Evolutionary conservation across 2,113 vertebrate species (phyloP), one percentile per base, ranked within the genome.

Genomic region (Arvicanthis niloticus): DNA sequence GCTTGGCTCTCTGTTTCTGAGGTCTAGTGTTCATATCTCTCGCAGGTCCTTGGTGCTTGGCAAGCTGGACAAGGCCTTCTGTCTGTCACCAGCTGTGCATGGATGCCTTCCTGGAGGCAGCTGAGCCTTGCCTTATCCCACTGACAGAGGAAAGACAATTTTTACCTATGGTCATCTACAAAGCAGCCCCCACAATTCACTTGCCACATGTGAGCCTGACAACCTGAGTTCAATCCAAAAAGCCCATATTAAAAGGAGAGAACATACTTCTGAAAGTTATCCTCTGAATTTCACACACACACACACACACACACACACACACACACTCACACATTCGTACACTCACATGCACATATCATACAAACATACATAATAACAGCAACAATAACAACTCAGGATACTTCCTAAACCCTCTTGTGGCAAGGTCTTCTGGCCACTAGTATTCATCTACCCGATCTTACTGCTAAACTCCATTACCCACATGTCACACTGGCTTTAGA

Each of bases 391-490:
- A 84, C 24, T 84, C 29, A 40, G 24, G 58, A 31, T 65, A 29
- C n/a, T 84, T 24, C 56, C 22, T 84, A 84, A 60, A 29, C 22
- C 22, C 72, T 12, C 67, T 8, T 67, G n/a, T 3, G 51, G 8
- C 60, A 77, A 87, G 73, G 15, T 29, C 42, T 95, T 56, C 65
- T 45, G 9, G 7, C 4, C 29, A 15, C 78, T 85, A n/a, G 26
- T 37, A 58, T 16, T n/a, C 40, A 12, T 1, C 22, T 7, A 58
- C 2, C 0, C 0, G 22, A n/a, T 29, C 56, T 34, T 10, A 1
- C 13, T 4, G 1, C 16, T 45, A 11, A 37, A 53, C 26, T 78
- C 72, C 37, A 37, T 16, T 15, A 10, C 58, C 80, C 67, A 2
- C 37, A 0, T 48, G 16, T 45, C 77, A 31, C 40, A 1, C 22